Conservation (phyloP, 1,140 invertebrate species). For the Pseudoatta argentina region DNA sequence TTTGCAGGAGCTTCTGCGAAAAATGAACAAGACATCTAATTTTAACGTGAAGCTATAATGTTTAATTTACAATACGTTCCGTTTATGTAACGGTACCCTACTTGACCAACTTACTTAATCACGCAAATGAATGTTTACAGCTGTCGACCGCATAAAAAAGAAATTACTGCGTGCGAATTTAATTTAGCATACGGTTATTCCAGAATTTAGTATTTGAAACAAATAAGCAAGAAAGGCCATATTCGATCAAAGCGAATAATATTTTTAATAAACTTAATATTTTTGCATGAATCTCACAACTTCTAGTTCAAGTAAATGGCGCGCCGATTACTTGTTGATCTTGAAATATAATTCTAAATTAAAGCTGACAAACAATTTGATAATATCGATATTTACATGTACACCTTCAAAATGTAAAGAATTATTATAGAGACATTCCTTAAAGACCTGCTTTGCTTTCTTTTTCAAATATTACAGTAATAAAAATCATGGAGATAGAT, state of each 20-base stretch:
- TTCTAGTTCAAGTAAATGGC: too few species aligned
- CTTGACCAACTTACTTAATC: not conserved
- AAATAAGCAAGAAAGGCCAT: too few species aligned
- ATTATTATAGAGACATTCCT: too few species aligned
- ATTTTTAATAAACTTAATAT: too few species aligned
- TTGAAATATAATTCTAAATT: too few species aligned
- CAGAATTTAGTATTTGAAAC: not conserved
- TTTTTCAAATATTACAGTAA: too few species aligned
- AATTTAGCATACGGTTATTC: not conserved
- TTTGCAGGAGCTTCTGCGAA: slow-evolving; percentile 7
- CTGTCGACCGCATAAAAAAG: not conserved
- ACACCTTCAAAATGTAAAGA: too few species aligned
- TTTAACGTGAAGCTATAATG: not conserved
- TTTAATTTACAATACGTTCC: not conserved
- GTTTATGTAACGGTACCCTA: not conserved
- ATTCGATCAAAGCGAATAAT: too few species aligned
- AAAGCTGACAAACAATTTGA: not conserved
- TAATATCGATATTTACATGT: too few species aligned
- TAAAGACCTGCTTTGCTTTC: too few species aligned
- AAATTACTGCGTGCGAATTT: not conserved
- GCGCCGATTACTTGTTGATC: too few species aligned
- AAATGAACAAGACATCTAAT: not conserved
- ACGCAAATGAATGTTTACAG: slow-evolving; percentile 12
- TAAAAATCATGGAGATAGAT: not conserved
- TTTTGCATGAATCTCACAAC: too few species aligned